A percentile compares a stretch with the other conserved stretches of the same genome.
Conservation (phyloP, 1,140 invertebrate species). For the Manduca sexta region DNA sequence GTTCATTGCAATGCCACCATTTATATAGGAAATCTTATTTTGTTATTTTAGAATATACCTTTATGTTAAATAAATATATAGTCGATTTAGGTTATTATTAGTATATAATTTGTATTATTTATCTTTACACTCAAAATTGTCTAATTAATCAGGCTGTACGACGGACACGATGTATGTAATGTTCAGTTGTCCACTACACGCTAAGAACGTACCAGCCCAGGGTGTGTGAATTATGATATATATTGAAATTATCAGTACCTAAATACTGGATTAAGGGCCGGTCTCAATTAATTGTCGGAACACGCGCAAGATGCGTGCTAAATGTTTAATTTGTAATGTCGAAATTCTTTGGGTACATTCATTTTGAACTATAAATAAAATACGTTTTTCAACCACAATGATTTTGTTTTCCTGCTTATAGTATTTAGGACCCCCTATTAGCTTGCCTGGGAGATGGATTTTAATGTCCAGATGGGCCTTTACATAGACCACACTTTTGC, state of each 20-base stretch:
- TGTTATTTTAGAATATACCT: constrained; percentile 58
- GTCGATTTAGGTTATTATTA: constrained; percentile 65
- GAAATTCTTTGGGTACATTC: constrained; percentile 52
- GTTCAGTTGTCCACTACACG: no score
- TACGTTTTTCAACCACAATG: no score
- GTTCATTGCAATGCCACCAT: constrained; percentile 36
- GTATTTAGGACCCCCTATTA: no score
- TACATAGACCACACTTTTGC: no score
- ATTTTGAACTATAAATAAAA: constrained; percentile 67
- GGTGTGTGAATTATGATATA: constrained; percentile 20
- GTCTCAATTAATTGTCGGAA: constrained; percentile 48
- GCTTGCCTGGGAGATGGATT: no score
- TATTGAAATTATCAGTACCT: constrained; percentile 18
- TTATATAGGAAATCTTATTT: constrained; percentile 43
- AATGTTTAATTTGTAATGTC: constrained; percentile 52
- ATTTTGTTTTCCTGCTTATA: no score
- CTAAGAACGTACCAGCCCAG: constrained; percentile 16
- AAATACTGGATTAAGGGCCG: constrained; percentile 27
- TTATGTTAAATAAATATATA: constrained; percentile 68
- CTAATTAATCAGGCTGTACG: constrained; percentile 33
- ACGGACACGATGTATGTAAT: constrained; percentile 10
- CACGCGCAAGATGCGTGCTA: constrained; percentile 9
- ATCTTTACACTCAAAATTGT: constrained; percentile 59
- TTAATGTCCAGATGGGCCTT: no score
- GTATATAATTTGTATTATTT: constrained; percentile 70